A percentile compares a stretch with the other conserved stretches of the same genome.
Conservation (phyloP, 2,113 vertebrate species). For the Rhinichthys klamathensis region DNA sequence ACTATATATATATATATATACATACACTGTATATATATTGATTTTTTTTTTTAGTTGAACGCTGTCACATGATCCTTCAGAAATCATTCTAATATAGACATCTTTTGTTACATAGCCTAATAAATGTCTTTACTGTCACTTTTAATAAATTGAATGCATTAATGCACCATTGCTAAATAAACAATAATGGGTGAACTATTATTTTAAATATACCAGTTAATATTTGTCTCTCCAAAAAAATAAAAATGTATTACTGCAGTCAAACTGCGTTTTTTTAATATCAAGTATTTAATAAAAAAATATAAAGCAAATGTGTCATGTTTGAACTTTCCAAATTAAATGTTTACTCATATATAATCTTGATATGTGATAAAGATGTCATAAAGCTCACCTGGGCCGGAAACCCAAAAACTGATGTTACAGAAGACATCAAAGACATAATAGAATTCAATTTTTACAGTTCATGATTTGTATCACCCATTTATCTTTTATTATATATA, state of each 20-base stretch:
- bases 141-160: background rate
- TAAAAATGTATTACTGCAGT: background rate
- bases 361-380: background rate
- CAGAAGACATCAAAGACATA: background rate
- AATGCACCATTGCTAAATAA: background rate
- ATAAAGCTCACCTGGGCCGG: conserved; percentile 37
- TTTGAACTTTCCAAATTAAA: background rate
- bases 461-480: background rate
- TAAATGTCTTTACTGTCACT: background rate
- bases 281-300: background rate
- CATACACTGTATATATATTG: background rate
- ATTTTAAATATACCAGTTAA: background rate
- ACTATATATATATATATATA: background rate
- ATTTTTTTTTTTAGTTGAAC: background rate
- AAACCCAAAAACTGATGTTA: background rate
- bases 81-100: background rate
- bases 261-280: background rate
- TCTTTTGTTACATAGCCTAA: background rate
- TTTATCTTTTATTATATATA: background rate
- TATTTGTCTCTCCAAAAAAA: background rate
- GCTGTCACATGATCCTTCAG: background rate
- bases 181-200: background rate
- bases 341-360: background rate
- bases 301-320: background rate
- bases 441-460: background rate